Evolutionary conservation across 2,113 vertebrate genomes (phyloP).

Genomic region (Solenodon paradoxus): DNA sequence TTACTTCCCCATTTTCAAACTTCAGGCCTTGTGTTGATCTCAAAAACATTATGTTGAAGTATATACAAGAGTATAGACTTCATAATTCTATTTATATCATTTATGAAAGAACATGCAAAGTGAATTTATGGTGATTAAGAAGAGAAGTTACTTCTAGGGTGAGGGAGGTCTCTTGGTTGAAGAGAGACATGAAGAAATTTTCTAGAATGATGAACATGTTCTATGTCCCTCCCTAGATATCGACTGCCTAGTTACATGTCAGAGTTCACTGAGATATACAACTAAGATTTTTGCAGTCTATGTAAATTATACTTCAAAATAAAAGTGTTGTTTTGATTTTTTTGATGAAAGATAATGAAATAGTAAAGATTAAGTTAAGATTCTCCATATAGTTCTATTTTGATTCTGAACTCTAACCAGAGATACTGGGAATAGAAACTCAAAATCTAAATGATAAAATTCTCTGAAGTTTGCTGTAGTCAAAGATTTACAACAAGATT

Average conservation of each 20-base stretch:
- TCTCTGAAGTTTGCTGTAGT: background rate
- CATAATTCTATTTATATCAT: background rate
- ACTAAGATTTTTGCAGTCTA: background rate
- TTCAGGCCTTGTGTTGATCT: background rate
- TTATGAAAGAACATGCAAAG: background rate
- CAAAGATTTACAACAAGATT: background rate
- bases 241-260: background rate
- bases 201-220: background rate
- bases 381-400: background rate
- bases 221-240: background rate
- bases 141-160: background rate
- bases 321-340: background rate
- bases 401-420: background rate
- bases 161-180: background rate
- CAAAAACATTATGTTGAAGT: background rate
- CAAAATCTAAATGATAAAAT: background rate
- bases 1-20: background rate
- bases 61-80: background rate
- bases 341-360: background rate
- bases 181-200: background rate
- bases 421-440: background rate
- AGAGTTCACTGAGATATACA: background rate
- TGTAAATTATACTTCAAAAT: background rate
- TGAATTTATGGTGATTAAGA: background rate
- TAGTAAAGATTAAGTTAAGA: background rate